Conservation (phyloP, 2,113 vertebrate species). For the Pleuronectes platessa region DNA sequence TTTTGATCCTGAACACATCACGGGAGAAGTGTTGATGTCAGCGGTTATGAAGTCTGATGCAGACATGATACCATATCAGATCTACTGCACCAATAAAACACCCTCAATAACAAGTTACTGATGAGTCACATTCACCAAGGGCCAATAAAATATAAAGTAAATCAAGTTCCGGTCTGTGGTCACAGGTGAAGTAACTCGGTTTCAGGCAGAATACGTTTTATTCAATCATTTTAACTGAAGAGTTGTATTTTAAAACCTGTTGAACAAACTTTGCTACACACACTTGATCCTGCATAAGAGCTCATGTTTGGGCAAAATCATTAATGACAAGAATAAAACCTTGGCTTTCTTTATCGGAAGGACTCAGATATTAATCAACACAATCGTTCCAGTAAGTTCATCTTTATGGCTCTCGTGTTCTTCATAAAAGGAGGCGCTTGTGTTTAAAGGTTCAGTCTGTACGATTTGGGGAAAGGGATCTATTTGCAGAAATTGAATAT, state of each 20-base stretch:
- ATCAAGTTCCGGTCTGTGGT: background rate
- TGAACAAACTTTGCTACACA: background rate
- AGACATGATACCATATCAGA: conserved; percentile 29
- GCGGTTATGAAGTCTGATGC: conserved; percentile 27
- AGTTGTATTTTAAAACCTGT: background rate
- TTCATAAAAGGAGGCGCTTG: conserved; percentile 2
- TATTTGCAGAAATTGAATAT: too few species aligned
- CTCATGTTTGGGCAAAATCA: background rate
- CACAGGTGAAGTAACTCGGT: background rate
- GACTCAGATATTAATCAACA: conserved; percentile 5
- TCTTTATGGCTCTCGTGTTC: conserved; percentile 33
- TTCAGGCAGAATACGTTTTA: background rate
- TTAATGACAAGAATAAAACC: conserved; percentile 35
- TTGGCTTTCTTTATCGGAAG: conserved; percentile 48
- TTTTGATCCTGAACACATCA: conserved; percentile 88
- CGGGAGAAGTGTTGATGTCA: conserved; percentile 23
- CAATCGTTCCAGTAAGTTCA: conserved; percentile 11
- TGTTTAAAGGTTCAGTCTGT: too few species aligned
- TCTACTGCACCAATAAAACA: conserved; percentile 32
- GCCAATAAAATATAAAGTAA: background rate
- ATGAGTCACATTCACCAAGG: conserved; percentile 7
- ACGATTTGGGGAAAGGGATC: too few species aligned
- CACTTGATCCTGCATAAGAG: background rate
- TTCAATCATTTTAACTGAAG: background rate
- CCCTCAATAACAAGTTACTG: conserved; percentile 7